These are phyloP conservation scores for Drosophila phalerata DNA, from an alignment of 2,888 invertebrate species.

Conservation along the genomic window DNA sequence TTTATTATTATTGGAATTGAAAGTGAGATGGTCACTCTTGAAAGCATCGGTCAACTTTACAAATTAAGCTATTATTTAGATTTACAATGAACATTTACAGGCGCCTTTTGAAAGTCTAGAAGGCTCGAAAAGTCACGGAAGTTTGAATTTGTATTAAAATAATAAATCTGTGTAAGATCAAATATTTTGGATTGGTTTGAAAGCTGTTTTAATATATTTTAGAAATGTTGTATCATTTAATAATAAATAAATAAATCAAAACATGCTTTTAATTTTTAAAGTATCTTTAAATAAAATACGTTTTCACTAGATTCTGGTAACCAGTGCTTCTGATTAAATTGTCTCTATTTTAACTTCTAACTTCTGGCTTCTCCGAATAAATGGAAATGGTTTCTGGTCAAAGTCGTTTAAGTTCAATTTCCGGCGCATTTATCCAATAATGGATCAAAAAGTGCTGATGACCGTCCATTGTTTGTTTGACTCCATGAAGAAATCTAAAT, in stretches of 20 bases:
- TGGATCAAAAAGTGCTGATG: slow-evolving; percentile 73
- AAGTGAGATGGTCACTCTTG: slow-evolving; percentile 48
- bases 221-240: too few relatives aligned
- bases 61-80: slow-evolving; percentile 11
- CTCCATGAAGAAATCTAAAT: slow-evolving; percentile 42
- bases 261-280: too few relatives aligned
- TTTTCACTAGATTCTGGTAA: too few relatives aligned
- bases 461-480: slow-evolving; percentile 67
- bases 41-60: background rate
- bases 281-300: too few relatives aligned
- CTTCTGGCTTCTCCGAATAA: background rate
- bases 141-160: background rate
- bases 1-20: slow-evolving; percentile 80
- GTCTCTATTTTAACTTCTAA: slow-evolving; percentile 2
- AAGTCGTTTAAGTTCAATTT: slow-evolving; percentile 81
- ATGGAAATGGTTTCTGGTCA: slow-evolving; percentile 36
- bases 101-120: too few relatives aligned
- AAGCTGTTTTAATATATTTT: too few relatives aligned
- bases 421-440: slow-evolving; percentile 73
- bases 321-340: slow-evolving; percentile 1
- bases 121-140: too few relatives aligned
- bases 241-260: too few relatives aligned
- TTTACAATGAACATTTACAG: too few relatives aligned
- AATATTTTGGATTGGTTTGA: too few relatives aligned
- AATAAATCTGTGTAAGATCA: too few relatives aligned